Evolutionary conservation across 1,140 invertebrate species (phyloP).

Genomic region (Listronotus oregonensis): DNA sequence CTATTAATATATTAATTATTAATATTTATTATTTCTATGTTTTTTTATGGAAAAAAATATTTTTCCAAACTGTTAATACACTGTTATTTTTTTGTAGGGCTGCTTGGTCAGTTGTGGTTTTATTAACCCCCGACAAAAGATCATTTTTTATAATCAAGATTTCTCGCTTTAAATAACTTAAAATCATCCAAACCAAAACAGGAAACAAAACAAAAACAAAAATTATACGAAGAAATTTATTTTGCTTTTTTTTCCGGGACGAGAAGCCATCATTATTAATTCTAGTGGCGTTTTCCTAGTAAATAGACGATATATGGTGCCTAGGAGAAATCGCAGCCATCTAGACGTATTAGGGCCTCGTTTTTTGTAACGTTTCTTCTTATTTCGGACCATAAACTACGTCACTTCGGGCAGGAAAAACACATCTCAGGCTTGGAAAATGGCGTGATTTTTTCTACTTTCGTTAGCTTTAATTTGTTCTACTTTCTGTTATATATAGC

Average conservation of each 20-base stretch:
- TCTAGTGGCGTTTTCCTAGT: background rate
- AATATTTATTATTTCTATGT: too few species aligned
- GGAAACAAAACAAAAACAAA: slow-evolving; percentile 1
- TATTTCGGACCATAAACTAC: slow-evolving; percentile 6
- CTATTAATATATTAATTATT: too few species aligned
- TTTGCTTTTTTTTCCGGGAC: background rate
- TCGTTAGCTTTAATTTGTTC: too few species aligned
- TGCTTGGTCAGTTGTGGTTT: too few species aligned
- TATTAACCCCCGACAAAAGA: too few species aligned
- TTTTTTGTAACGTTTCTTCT: background rate
- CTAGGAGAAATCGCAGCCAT: slow-evolving; percentile 9
- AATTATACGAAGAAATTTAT: slow-evolving; percentile 4
- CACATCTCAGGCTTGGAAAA: background rate
- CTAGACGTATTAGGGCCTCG: slow-evolving; percentile 3
- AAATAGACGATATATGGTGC: slow-evolving; percentile 11
- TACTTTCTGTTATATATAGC: too few species aligned
- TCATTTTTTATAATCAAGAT: too few species aligned
- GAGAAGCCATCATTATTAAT: slow-evolving; percentile 10
- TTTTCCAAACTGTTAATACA: too few species aligned
- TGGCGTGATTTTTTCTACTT: background rate
- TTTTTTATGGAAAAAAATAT: too few species aligned
- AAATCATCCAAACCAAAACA: too few species aligned
- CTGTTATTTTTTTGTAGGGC: too few species aligned
- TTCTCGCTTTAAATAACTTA: too few species aligned
- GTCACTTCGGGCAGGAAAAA: background rate